These are phyloP conservation scores for Drosophila villosipedis DNA, from an alignment of 2,888 invertebrate species.

Conservation along the genomic window DNA sequence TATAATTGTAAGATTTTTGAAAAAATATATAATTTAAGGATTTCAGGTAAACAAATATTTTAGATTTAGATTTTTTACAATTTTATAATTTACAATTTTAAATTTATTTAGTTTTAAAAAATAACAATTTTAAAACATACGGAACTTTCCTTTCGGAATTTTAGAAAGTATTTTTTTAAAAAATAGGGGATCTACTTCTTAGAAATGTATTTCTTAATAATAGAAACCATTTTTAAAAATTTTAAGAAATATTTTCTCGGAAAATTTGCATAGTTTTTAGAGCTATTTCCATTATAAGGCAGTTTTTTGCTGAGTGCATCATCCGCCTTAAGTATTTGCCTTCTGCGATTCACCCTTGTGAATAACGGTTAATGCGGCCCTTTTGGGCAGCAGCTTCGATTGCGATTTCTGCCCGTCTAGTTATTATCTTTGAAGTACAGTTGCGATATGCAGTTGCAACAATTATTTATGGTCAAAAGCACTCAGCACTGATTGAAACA, in stretches of 20 bases:
- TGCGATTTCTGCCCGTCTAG: neutral
- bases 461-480: neutral
- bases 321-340: slow-evolving; percentile 10
- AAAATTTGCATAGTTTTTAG: neutral
- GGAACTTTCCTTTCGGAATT: neutral
- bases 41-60: neutral
- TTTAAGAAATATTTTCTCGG: neutral
- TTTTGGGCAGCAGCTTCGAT: slow-evolving; percentile 3
- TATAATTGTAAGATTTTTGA: neutral
- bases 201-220: neutral
- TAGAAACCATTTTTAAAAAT: neutral
- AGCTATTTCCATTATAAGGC: neutral
- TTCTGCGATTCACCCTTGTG: neutral
- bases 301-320: neutral
- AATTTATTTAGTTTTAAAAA: neutral
- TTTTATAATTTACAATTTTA: neutral
- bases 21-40: neutral
- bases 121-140: neutral
- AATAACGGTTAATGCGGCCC: slow-evolving; percentile 13
- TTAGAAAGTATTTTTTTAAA: neutral
- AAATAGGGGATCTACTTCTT: no score
- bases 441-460: neutral
- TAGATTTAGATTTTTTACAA: neutral
- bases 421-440: neutral
- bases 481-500: neutral